Percentiles rank a stretch among this genome's conserved stretches.
Conservation (phyloP, 2,113 vertebrate genomes). For the Scopus umbretta region DNA sequence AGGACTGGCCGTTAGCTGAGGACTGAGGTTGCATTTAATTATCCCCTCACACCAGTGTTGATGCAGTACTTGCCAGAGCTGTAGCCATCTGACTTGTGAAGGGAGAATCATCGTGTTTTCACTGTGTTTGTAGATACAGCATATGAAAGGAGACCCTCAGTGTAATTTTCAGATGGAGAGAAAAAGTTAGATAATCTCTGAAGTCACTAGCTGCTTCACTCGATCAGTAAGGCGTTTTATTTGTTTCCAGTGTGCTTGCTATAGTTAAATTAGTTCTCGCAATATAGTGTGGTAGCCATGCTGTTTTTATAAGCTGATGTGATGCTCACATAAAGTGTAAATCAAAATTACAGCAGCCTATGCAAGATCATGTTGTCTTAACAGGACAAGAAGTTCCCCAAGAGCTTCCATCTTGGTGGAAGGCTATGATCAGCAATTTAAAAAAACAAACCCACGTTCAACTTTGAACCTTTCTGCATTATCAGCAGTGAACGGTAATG, state of each 20-base stretch:
- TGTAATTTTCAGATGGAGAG: background rate
- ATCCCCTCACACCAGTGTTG: background rate
- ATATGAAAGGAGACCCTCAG: background rate
- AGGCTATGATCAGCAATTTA: background rate
- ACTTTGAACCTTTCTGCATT: background rate
- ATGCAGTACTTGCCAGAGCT: background rate
- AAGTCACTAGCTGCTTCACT: background rate
- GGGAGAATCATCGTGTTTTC: background rate
- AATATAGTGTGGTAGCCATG: background rate
- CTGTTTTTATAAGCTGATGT: background rate
- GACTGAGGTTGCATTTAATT: background rate
- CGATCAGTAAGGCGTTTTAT: background rate
- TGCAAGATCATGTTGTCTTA: background rate
- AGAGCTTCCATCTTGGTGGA: background rate
- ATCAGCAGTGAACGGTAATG: background rate
- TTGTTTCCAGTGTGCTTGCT: background rate
- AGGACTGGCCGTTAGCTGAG: background rate
- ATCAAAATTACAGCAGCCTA: background rate
- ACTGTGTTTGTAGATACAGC: background rate
- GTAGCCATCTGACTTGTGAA: background rate
- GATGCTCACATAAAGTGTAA: background rate
- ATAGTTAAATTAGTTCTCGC: background rate
- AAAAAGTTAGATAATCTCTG: background rate
- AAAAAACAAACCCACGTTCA: background rate
- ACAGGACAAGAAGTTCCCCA: background rate